Evolutionary conservation across 2,888 invertebrate species (phyloP).

Genomic region (Cephus rjabovi): DNA sequence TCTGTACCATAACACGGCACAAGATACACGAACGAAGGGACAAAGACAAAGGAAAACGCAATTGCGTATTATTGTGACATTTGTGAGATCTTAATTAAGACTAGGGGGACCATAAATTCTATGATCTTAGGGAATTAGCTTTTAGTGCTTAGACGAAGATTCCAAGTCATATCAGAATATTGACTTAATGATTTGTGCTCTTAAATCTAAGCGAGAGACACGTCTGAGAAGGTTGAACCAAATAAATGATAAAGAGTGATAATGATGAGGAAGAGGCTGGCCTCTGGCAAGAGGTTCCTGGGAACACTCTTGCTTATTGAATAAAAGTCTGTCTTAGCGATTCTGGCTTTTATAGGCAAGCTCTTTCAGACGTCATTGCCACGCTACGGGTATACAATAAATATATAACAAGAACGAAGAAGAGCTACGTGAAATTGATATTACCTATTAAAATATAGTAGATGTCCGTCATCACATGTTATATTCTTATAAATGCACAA

Average conservation of each 20-base stretch:
- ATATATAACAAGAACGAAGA: not conserved
- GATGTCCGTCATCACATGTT: slow-evolving; percentile 13
- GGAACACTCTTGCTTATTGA: not conserved
- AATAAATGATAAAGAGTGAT: not conserved
- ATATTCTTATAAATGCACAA: slow-evolving; percentile 43
- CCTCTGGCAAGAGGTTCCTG: too few species aligned
- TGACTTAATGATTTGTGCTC: slow-evolving; percentile 11
- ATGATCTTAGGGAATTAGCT: slow-evolving; percentile 32
- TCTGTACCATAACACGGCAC: not conserved
- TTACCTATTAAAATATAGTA: not conserved
- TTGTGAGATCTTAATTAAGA: slow-evolving; percentile 40
- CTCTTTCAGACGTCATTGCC: slow-evolving; percentile 13
- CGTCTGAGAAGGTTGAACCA: slow-evolving; percentile 15
- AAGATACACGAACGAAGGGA: slow-evolving; percentile 12
- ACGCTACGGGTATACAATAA: slow-evolving; percentile 18
- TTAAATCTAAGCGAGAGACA: slow-evolving; percentile 3
- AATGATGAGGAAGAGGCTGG: too few species aligned
- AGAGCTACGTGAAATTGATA: not conserved
- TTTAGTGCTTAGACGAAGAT: slow-evolving; percentile 22
- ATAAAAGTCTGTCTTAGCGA: not conserved
- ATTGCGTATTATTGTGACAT: not conserved
- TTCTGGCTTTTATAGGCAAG: not conserved
- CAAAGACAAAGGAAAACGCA: slow-evolving; percentile 1
- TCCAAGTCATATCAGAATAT: slow-evolving; percentile 34
- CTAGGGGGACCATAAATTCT: slow-evolving; percentile 49